Evolutionary conservation across 1,140 invertebrate species (phyloP).

Genomic region (Plectrocnemia conspersa): DNA sequence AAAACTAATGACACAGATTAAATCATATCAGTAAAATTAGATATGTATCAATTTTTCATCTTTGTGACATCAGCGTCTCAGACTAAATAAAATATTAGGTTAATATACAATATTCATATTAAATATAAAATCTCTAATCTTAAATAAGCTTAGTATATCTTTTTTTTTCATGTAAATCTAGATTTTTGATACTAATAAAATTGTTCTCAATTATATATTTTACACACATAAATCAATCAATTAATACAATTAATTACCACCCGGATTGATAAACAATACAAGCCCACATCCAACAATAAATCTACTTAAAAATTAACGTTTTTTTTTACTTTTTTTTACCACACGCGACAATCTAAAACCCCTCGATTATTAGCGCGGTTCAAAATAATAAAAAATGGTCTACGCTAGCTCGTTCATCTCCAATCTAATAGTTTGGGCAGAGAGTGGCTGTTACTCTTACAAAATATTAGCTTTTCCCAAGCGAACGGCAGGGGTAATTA

Average conservation of each 20-base stretch:
- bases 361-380: not conserved
- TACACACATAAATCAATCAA: no score
- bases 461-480: constrained; percentile 48
- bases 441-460: constrained; percentile 27
- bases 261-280: no score
- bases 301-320: constrained; percentile 10
- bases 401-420: not conserved
- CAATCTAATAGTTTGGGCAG: constrained; percentile 25
- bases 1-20: not conserved
- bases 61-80: no score
- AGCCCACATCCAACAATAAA: constrained; percentile 20
- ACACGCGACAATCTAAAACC: not conserved
- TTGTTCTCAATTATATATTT: no score
- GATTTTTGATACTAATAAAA: no score
- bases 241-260: no score
- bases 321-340: not conserved
- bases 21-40: not conserved
- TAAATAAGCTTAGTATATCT: no score
- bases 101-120: no score
- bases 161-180: no score
- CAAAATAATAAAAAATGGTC: not conserved
- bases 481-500: constrained; percentile 48
- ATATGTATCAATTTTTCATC: not conserved
- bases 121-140: no score
- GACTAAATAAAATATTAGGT: no score